Conservation (phyloP, 2,113 vertebrate genomes). For the Cynopterus brachyotis region DNA sequence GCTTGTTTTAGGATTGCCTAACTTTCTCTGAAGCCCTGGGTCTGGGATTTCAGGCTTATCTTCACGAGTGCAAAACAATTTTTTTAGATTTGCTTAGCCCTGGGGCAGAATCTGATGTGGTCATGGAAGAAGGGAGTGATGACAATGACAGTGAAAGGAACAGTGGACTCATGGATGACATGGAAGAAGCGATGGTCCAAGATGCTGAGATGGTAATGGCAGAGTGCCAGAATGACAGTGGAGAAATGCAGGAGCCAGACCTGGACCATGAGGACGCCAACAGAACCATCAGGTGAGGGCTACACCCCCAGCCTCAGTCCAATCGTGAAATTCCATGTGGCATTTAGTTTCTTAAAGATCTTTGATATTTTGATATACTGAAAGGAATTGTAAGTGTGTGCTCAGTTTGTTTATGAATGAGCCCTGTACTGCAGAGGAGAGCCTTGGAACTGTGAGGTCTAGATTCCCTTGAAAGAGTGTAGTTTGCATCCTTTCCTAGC, state of each 20-base stretch:
- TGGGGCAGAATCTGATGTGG: conserved; percentile 91
- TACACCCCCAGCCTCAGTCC: rapidly evolving
- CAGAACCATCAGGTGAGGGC: conserved; percentile 92
- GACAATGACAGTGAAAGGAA: conserved; percentile 92
- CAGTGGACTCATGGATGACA: conserved; percentile 91
- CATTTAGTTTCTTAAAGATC: background rate
- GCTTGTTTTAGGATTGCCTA: conserved; percentile 10
- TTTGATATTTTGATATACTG: background rate
- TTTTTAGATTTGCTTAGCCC: conserved; percentile 94
- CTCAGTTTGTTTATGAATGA: background rate
- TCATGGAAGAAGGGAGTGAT: conserved; percentile 95
- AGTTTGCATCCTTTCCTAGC: background rate
- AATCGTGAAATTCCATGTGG: rapidly evolving
- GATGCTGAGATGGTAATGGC: conserved; percentile 88
- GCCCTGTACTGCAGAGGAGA: rapidly evolving
- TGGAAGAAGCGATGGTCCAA: conserved; percentile 90
- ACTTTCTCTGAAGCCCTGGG: background rate
- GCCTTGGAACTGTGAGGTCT: background rate
- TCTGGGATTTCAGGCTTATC: background rate
- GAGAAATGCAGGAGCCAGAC: conserved; percentile 92
- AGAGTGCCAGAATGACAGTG: conserved; percentile 86
- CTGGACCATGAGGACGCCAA: conserved; percentile 91
- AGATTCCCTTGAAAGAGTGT: background rate
- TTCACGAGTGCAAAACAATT: conserved; percentile 45
- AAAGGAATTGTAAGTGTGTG: background rate